Evolutionary conservation across 2,113 vertebrate genomes (phyloP).

Genomic region (Oryzias woworae): DNA sequence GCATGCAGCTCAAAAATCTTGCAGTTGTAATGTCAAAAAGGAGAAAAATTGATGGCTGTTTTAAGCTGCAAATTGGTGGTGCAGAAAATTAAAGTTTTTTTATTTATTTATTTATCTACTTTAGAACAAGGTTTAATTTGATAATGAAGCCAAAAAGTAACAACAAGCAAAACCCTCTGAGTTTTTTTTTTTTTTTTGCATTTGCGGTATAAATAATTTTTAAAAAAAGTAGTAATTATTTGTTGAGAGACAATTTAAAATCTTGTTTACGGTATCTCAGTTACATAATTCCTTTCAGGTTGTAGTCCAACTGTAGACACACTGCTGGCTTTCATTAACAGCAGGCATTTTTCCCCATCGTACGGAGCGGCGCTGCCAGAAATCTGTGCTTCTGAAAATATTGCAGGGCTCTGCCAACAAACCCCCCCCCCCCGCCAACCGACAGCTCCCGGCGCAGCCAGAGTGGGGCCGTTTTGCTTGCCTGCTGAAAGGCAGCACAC

Average conservation of each 20-base stretch:
- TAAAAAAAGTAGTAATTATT: constrained; percentile 74
- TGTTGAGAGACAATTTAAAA: constrained; percentile 75
- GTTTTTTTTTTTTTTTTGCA: constrained; percentile 48
- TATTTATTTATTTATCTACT: neutral
- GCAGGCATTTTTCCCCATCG: constrained; percentile 73
- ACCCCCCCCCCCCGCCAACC: constrained; percentile 21
- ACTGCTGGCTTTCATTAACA: constrained; percentile 79
- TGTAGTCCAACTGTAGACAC: constrained; percentile 65
- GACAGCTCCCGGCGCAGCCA: constrained; percentile 49
- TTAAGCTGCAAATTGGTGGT: too few species aligned
- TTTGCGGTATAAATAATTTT: constrained; percentile 60
- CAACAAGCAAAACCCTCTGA: constrained; percentile 29
- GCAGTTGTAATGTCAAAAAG: too few species aligned
- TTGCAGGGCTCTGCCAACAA: constrained; percentile 65
- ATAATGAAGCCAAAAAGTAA: constrained; percentile 57
- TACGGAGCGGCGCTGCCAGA: constrained; percentile 72
- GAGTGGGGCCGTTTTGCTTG: constrained; percentile 68
- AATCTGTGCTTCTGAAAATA: constrained; percentile 77
- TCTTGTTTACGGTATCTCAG: constrained; percentile 72
- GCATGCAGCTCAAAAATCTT: constrained; percentile 49
- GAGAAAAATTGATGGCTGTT: too few species aligned
- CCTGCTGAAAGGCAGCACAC: constrained; percentile 69
- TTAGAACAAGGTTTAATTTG: constrained; percentile 8
- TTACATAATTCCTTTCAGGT: constrained; percentile 72
- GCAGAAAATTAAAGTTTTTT: too few species aligned